Conservation (phyloP, 2,888 invertebrate genomes). For the Cheilosia variabilis region DNA sequence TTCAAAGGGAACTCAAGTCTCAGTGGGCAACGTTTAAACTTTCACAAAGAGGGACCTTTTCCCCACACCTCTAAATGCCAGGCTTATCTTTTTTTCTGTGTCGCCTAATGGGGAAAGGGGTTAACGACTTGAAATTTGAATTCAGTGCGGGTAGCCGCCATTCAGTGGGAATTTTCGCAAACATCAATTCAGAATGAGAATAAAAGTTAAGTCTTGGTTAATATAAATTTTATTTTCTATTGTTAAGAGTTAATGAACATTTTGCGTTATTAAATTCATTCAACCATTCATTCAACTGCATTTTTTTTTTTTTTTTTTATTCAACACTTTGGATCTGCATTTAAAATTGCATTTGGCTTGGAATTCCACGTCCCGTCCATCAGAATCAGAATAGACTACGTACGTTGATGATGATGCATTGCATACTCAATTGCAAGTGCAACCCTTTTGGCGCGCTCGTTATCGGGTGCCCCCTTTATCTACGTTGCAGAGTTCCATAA, state of each 20-base stretch:
- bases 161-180: not conserved
- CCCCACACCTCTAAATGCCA: not conserved
- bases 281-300: constrained; percentile 19
- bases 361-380: constrained; percentile 24
- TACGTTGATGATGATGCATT: constrained; percentile 29
- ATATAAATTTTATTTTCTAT: not conserved
- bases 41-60: constrained; percentile 14
- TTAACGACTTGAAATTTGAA: not conserved
- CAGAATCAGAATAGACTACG: not conserved
- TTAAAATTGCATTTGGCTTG: constrained; percentile 24
- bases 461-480: not conserved
- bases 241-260: not conserved
- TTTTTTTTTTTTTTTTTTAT: not conserved
- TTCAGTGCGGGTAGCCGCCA: constrained; percentile 10
- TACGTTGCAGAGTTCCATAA: constrained; percentile 25
- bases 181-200: not conserved
- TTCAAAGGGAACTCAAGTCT: constrained; percentile 4
- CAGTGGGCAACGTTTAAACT: constrained; percentile 11
- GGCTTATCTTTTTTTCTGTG: not conserved
- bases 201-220: not conserved
- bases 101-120: not conserved
- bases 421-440: constrained; percentile 43
- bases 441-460: constrained; percentile 19
- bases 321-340: constrained; percentile 17
- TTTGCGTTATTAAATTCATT: not conserved